Base-by-base conservation (phyloP, 2,797 vertebrate genomes). In the Pipistrellus kuhlii region DNA sequence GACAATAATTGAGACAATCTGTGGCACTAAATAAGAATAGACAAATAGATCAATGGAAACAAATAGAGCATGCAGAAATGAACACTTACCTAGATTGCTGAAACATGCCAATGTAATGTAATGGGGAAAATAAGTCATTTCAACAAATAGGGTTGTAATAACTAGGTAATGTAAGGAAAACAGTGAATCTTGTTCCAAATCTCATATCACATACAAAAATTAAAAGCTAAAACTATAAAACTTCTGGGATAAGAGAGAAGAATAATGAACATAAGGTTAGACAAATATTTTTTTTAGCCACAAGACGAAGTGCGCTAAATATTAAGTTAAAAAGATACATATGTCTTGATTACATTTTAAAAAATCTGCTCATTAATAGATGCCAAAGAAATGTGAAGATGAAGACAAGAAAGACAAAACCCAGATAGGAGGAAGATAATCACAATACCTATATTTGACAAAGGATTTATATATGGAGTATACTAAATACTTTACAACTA, bases 311-410 rank as follows among this genome's bases (percentile, higher is more conserved):
- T 64, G 11, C 44, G 92, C 80, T 85, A 55, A 82, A 38, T 68
- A 85, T 51, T 88, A 44, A 95, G 93, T 25, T 64, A 68, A 73
- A 78, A 81, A 62, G 78, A 87, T 32, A 68, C 44, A 62, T 62
- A 62, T 20, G 14, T 44, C 25, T 71, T 32, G 30, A 62, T 51
- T 69, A 64, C 53, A 23, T 81, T 64, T 80, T 46, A 32, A 27
- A 55, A 55, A 15, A 20, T 90, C 46, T 80, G 62, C 76, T 77
- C 25, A 81, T 69, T 15, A 76, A 77, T 44, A 83, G 35, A 55
- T 64, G 53, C 59, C 3, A 5, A 44, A 73, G 51, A 86, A 89
- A 81, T 41, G 14, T 8, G 78, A 91, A 81, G 38, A 41, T 41
- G 38, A 41, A 41, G 38, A 41, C 38, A 41, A 41, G 38, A 41